Conservation (phyloP, 1,140 invertebrate genomes). For the Drosophila nigrodunni region DNA sequence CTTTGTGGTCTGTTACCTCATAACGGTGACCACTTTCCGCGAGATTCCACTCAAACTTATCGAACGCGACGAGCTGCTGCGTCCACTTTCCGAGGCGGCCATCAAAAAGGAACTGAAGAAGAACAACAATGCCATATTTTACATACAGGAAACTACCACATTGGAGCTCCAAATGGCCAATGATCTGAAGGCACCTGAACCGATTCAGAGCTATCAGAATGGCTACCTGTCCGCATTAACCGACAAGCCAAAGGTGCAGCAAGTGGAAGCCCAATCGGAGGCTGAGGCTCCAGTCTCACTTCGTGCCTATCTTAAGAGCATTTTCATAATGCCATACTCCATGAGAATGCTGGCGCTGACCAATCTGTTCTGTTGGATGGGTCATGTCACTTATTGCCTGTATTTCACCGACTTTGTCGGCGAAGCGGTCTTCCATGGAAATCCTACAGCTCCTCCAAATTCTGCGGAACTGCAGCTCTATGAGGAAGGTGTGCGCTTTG, state of each 20-base stretch:
- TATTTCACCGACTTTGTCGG: slow-evolving; percentile 96
- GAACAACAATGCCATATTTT: slow-evolving; percentile 74
- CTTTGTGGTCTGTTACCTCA: slow-evolving; percentile 88
- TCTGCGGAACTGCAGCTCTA: slow-evolving; percentile 85
- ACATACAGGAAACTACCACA: slow-evolving; percentile 70
- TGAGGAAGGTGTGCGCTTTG: slow-evolving; percentile 92
- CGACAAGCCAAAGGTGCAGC: slow-evolving; percentile 20
- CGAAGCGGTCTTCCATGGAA: slow-evolving; percentile 91
- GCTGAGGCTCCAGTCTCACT: slow-evolving; percentile 84
- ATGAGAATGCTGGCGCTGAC: slow-evolving; percentile 91
- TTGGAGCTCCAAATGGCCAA: slow-evolving; percentile 60
- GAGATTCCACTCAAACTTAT: slow-evolving; percentile 89
- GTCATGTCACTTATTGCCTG: slow-evolving; percentile 93
- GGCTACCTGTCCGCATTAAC: slow-evolving; percentile 35
- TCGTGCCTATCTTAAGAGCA: slow-evolving; percentile 89
- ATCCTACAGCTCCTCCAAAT: slow-evolving; percentile 86
- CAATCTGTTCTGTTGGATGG: slow-evolving; percentile 95
- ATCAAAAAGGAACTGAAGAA: slow-evolving; percentile 84
- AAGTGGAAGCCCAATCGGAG: slow-evolving; percentile 46
- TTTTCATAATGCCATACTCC: slow-evolving; percentile 91
- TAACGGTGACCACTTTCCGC: slow-evolving; percentile 89
- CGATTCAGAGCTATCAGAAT: slow-evolving; percentile 68
- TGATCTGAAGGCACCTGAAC: slow-evolving; percentile 46
- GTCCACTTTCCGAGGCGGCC: slow-evolving; percentile 78
- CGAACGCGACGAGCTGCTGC: slow-evolving; percentile 80